Conservation (phyloP, 2,113 vertebrate genomes). For the Hippopotamus amphibius region DNA sequence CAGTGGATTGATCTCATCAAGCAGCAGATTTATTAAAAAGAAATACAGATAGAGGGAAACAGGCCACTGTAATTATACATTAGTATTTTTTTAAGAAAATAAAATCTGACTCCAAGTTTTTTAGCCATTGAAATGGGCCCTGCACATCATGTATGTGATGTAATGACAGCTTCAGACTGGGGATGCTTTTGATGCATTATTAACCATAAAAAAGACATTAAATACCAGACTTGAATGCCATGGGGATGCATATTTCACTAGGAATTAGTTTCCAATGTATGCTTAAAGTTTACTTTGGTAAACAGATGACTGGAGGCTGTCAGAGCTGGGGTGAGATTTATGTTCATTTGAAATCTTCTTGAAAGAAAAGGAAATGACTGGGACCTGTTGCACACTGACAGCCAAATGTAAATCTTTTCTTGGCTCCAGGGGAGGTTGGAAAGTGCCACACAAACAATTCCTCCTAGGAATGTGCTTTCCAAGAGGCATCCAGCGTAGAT, state of each 20-base stretch:
- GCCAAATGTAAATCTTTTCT: conserved; percentile 81
- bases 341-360: conserved; percentile 83
- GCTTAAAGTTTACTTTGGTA: conserved; percentile 91
- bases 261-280: conserved; percentile 90
- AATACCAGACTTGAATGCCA: conserved; percentile 87
- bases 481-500: conserved; percentile 32
- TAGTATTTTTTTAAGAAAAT: conserved; percentile 77
- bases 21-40: conserved; percentile 71
- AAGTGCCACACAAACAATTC: conserved; percentile 62
- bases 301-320: conserved; percentile 89
- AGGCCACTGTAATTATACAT: conserved; percentile 83
- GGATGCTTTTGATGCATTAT: conserved; percentile 90
- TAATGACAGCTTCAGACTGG: conserved; percentile 87
- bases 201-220: conserved; percentile 91
- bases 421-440: conserved; percentile 71
- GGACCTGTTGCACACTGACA: conserved; percentile 79
- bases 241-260: conserved; percentile 89
- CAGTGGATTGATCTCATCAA: conserved; percentile 66
- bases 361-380: conserved; percentile 84
- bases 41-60: conserved; percentile 71
- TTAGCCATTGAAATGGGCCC: conserved; percentile 85
- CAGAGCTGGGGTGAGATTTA: conserved; percentile 87
- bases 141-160: conserved; percentile 86
- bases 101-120: conserved; percentile 86
- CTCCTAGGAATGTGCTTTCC: conserved; percentile 65